Evolutionary conservation across 2,888 invertebrate genomes (phyloP).

Genomic region (Eudiplozoon nipponicum): DNA sequence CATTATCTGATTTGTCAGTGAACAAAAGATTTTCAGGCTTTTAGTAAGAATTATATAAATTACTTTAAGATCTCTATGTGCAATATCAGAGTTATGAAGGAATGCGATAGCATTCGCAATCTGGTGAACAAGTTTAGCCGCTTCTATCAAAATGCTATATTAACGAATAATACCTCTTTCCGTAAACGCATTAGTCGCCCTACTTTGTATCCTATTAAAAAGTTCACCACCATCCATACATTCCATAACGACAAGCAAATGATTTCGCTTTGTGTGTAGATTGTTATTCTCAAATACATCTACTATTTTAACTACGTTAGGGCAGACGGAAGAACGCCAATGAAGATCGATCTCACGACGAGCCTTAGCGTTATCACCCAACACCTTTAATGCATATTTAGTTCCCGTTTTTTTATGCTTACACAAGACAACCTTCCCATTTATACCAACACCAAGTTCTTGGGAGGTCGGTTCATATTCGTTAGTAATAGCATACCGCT

Average conservation of each 20-base stretch:
- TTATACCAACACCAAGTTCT: slow-evolving; percentile 76
- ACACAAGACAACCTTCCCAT: slow-evolving; percentile 90
- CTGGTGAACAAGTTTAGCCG: slow-evolving; percentile 69
- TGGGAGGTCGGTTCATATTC: slow-evolving; percentile 20
- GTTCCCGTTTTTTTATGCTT: slow-evolving; percentile 40
- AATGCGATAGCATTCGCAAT: slow-evolving; percentile 73
- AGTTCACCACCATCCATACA: slow-evolving; percentile 94
- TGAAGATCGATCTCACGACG: slow-evolving; percentile 13
- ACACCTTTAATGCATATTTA: slow-evolving; percentile 62
- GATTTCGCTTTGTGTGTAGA: slow-evolving; percentile 41
- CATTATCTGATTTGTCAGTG: slow-evolving; percentile 37
- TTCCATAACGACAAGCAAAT: slow-evolving; percentile 91
- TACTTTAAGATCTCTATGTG: slow-evolving; percentile 82
- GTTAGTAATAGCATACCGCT: slow-evolving; percentile 10
- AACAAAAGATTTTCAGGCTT: slow-evolving; percentile 59
- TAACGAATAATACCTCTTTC: slow-evolving; percentile 39
- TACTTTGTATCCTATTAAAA: slow-evolving; percentile 75
- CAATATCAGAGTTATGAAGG: slow-evolving; percentile 66
- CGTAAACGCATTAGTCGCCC: slow-evolving; percentile 68
- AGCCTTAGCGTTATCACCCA: slow-evolving; percentile 9
- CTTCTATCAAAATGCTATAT: slow-evolving; percentile 35
- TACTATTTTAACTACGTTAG: slow-evolving; percentile 13
- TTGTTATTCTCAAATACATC: slow-evolving; percentile 29
- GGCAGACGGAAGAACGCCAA: slow-evolving; percentile 8
- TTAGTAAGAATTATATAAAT: slow-evolving; percentile 9